Conservation (phyloP, 2,797 vertebrate species). For the Channallabes apus region DNA sequence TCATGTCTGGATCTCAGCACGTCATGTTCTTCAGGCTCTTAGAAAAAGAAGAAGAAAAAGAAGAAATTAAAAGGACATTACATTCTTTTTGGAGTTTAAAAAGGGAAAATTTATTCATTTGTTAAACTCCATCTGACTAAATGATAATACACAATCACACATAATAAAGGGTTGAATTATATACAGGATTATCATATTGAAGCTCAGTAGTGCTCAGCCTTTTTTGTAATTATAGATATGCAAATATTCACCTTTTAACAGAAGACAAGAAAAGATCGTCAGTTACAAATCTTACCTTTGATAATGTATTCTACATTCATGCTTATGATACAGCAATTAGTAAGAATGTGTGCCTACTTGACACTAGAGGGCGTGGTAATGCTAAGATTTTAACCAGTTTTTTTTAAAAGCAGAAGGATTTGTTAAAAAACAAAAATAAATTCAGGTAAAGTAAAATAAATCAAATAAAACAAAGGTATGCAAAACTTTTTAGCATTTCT, state of each 20-base stretch:
- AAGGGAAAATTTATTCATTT: background rate
- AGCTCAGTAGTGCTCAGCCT: background rate
- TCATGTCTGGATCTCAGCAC: background rate
- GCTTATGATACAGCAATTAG: background rate
- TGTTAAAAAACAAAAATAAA: background rate
- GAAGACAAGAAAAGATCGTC: background rate
- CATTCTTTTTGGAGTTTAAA: background rate
- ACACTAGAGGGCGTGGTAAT: conserved; percentile 9
- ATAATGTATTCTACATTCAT: background rate
- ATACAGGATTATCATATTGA: background rate
- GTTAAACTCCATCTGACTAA: background rate
- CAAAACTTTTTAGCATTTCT: background rate
- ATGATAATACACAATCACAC: background rate
- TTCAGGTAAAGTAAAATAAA: background rate
- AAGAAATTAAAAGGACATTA: background rate
- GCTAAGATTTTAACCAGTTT: background rate
- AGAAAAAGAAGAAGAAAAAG: background rate
- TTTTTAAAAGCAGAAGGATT: background rate
- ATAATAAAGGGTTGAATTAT: background rate
- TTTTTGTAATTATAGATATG: background rate
- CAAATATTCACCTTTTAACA: background rate
- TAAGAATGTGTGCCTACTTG: background rate
- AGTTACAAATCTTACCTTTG: background rate
- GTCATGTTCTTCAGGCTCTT: background rate
- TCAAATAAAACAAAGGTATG: background rate